Conservation (phyloP, 2,797 vertebrate genomes). For the Notoglanidium macrostoma region DNA sequence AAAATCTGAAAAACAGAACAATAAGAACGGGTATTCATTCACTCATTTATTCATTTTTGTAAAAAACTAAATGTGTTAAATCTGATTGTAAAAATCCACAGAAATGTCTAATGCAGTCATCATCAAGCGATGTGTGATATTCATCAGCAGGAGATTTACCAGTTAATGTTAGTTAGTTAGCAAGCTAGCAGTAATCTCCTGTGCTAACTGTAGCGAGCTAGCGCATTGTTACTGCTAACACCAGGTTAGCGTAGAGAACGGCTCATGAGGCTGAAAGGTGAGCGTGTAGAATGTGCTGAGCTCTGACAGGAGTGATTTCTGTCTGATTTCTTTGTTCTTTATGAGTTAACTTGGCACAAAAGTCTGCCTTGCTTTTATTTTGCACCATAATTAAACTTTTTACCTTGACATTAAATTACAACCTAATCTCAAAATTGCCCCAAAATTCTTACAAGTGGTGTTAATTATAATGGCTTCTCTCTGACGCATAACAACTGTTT, state of each 20-base stretch:
- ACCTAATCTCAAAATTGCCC: not conserved
- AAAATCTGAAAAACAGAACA: slow-evolving; percentile 71
- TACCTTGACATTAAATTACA: not conserved
- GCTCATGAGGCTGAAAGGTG: too few species aligned
- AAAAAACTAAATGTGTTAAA: not conserved
- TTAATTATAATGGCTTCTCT: not conserved
- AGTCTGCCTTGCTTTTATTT: not conserved
- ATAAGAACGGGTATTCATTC: not conserved
- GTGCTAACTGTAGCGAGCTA: too few species aligned
- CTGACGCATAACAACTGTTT: not conserved
- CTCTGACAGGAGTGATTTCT: not conserved
- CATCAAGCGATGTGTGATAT: not conserved
- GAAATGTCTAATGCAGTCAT: too few species aligned
- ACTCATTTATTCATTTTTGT: not conserved
- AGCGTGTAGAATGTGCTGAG: not conserved
- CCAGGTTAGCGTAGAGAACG: not conserved
- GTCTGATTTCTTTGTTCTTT: not conserved
- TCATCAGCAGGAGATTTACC: not conserved
- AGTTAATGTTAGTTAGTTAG: not conserved
- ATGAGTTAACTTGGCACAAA: not conserved
- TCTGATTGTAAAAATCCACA: not conserved
- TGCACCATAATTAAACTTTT: not conserved
- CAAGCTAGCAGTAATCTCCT: too few species aligned
- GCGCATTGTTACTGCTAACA: not conserved
- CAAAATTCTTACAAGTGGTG: not conserved